Evolutionary conservation across 2,888 invertebrate genomes (phyloP), one percentile per base, ranked within the genome.

Genomic region (Drosophila setosimentum): DNA sequence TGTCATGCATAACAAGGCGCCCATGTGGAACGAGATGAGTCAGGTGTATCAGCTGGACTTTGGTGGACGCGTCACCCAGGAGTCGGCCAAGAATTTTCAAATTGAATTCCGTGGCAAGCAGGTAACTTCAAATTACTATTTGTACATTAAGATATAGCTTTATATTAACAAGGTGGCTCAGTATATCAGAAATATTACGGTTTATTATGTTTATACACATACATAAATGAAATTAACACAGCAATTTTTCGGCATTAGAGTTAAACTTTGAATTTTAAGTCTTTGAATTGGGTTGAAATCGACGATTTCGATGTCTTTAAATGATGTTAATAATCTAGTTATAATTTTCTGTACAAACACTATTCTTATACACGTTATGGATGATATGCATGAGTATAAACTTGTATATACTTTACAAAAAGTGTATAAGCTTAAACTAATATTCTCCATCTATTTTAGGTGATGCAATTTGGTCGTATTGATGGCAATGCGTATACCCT

Each of bases 21-120:
- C 98, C 18, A 96, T 98, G 95, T 99, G 99, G 99, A 99, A 99
- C 93, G 99, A 99, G 94, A 97, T 97, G 93, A 98, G 98, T 92
- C 99, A 99, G 93, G 99, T 99, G 18, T 99, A 99, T 94, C 99
- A 99, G 92, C 94, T 99, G 51, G 99, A 99, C 94, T 99, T 99
- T 94, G 99, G 99, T 6, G 99, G 99, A 16, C 95, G 99, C 80
- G 99, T 99, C 70, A 99, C 99, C 5, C 99, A 99, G 93, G 99
- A 99, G 93, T 99, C 99, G 50, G 99, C 99, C 21, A 99, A 99
- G 94, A 99, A 99, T 94, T 99, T 99, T 93, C 99, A 99, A 94
- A 99, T 99, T 68, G 99, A 99, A 93, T 98, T 98, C 93, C 95
- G 97, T 83, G 98, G 98, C 77, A 98, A 98, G 94, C 99, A 99